These are phyloP conservation scores for Bucorvus abyssinicus DNA, from an alignment of 2,797 vertebrate species.

Conservation along the genomic window DNA sequence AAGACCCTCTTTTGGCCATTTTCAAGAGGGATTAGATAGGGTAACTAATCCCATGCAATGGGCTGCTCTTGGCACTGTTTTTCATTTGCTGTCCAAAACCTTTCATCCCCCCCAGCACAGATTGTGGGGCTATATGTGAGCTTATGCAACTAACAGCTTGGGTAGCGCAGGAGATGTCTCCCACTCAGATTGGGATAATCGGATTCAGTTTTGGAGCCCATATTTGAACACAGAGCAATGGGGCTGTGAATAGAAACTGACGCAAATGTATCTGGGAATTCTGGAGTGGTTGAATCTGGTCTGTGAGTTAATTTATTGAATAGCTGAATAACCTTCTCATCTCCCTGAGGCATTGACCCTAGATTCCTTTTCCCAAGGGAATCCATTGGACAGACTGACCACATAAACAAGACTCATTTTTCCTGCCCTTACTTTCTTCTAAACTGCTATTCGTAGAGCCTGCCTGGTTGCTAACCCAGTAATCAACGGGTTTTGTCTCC, in stretches of 20 bases:
- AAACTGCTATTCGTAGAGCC: background rate
- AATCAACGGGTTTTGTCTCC: background rate
- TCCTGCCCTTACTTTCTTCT: conserved; percentile 9
- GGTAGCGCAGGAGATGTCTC: background rate
- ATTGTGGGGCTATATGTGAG: background rate
- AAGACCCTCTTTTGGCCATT: background rate
- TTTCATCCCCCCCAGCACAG: background rate
- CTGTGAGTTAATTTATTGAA: background rate
- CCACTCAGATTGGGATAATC: background rate
- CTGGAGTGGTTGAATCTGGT: background rate
- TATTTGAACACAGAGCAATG: background rate
- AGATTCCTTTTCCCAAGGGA: background rate
- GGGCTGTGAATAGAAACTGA: background rate
- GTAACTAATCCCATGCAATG: background rate
- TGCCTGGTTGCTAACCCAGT: background rate
- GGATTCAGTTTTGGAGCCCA: background rate
- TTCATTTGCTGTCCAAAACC: conserved; percentile 20
- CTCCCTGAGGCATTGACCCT: background rate
- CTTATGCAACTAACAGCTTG: background rate
- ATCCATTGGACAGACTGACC: background rate
- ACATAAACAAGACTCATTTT: background rate
- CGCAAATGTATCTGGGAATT: background rate
- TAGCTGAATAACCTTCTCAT: background rate
- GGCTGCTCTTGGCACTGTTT: background rate
- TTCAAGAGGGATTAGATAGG: background rate